Evolutionary conservation across 2,113 vertebrate species (phyloP).

Genomic region (Tenebrosternarchus preto): DNA sequence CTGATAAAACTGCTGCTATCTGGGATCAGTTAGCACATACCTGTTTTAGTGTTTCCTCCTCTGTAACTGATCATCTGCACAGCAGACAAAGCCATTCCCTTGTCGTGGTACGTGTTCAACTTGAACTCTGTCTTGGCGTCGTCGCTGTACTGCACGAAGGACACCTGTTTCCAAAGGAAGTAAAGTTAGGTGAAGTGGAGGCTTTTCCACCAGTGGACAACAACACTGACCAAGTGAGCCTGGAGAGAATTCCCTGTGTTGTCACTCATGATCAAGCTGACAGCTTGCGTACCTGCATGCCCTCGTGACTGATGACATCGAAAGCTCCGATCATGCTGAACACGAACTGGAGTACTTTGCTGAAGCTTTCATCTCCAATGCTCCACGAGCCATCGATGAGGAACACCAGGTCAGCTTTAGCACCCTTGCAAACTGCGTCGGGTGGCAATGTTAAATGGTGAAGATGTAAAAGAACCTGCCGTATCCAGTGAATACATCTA

Average conservation of each 20-base stretch:
- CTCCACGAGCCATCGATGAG: conserved; percentile 98
- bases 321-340: conserved; percentile 93
- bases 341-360: conserved; percentile 95
- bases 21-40: conserved; percentile 50
- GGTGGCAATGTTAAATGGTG: not conserved
- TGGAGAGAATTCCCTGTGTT: not conserved
- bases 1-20: not conserved
- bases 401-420: conserved; percentile 97
- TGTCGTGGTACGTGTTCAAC: conserved; percentile 91
- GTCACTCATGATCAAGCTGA: not conserved
- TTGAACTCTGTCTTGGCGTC: conserved; percentile 97
- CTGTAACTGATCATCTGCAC: conserved; percentile 88
- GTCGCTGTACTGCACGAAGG: conserved; percentile 96
- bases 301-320: conserved; percentile 83
- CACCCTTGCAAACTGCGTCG: conserved; percentile 82
- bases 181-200: not conserved
- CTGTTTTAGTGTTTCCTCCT: conserved; percentile 98
- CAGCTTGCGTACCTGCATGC: conserved; percentile 87
- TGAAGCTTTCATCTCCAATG: conserved; percentile 97
- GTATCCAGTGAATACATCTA: not conserved
- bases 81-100: conserved; percentile 85
- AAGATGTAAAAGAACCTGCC: not conserved
- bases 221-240: not conserved
- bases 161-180: conserved; percentile 79
- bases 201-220: conserved; percentile 10